Conservation (phyloP, 1,140 invertebrate genomes). For the Schmidtea mediterranea region DNA sequence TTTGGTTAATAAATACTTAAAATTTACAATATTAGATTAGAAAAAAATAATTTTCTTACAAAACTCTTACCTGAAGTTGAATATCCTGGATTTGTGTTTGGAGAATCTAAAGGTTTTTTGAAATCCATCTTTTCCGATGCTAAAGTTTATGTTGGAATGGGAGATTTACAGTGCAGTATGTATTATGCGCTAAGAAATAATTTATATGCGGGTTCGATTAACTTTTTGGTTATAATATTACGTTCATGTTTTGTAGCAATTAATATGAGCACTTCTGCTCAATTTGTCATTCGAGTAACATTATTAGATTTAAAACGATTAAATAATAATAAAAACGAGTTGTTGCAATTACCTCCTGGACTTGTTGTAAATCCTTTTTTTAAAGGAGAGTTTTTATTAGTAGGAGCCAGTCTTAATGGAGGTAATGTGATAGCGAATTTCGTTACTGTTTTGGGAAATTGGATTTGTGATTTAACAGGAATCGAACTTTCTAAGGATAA, state of each 20-base stretch:
- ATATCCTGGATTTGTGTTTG: conserved; percentile 38
- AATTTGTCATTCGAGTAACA: conserved; percentile 43
- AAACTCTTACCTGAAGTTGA: conserved; percentile 41
- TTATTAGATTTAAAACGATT: conserved; percentile 10
- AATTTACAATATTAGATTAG: conserved; percentile 8
- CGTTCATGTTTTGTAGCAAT: conserved; percentile 33
- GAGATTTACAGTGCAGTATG: conserved; percentile 56
- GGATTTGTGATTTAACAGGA: conserved; percentile 33
- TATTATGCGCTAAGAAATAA: conserved; percentile 39
- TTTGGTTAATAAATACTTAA: conserved; percentile 2
- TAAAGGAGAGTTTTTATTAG: conserved; percentile 41
- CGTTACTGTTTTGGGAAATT: conserved; percentile 50
- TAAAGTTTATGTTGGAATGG: conserved; percentile 41
- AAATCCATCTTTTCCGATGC: conserved; percentile 45
- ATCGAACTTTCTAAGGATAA: conserved; percentile 27
- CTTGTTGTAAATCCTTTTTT: conserved; percentile 37
- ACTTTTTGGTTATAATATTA: neutral
- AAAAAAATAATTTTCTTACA: conserved; percentile 35
- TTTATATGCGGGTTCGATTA: conserved; percentile 30
- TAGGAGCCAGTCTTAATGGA: conserved; percentile 58
- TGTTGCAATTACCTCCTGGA: conserved; percentile 6
- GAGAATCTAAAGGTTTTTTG: conserved; percentile 37
- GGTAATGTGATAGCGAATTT: conserved; percentile 56
- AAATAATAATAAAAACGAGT: conserved; percentile 2
- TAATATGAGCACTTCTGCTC: conserved; percentile 62